phyloP scores from a whole-genome alignment of 1,140 invertebrate species.

The Sycophaga agraensis region DNA sequence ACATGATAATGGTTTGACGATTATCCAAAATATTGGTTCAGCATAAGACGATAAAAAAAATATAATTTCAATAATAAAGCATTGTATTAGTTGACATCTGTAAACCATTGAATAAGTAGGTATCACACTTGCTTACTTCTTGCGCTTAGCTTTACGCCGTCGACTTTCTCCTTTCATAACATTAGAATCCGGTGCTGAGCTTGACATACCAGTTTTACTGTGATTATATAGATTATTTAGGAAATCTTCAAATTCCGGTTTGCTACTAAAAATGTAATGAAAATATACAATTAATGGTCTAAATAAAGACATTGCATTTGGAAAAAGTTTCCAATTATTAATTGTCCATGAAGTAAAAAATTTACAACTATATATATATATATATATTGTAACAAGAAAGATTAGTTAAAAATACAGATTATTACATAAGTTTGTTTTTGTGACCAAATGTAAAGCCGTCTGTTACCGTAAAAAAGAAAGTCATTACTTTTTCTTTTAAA shows the following conservation, averaged over 20 bases:
- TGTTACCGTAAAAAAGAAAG: not conserved
- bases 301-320: slow-evolving; percentile 20
- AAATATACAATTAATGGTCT: slow-evolving; percentile 16
- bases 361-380: too few relatives aligned
- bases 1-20: not conserved
- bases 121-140: slow-evolving; percentile 44
- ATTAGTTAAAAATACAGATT: too few relatives aligned
- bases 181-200: slow-evolving; percentile 42
- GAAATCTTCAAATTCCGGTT: slow-evolving; percentile 66
- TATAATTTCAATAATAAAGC: slow-evolving; percentile 12
- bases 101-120: slow-evolving; percentile 11
- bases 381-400: too few relatives aligned
- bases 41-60: slow-evolving; percentile 14
- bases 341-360: too few relatives aligned
- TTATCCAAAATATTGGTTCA: not conserved
- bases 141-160: slow-evolving; percentile 56
- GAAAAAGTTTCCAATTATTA: too few relatives aligned
- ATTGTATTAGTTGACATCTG: slow-evolving; percentile 8
- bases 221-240: slow-evolving; percentile 64
- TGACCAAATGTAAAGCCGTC: not conserved
- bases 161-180: slow-evolving; percentile 48
- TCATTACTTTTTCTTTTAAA: not conserved
- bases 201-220: slow-evolving; percentile 46
- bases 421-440: not conserved
- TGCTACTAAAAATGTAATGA: slow-evolving; percentile 57